Base-by-base conservation (phyloP, 2,113 vertebrate genomes). In the Silurus glanis region DNA sequence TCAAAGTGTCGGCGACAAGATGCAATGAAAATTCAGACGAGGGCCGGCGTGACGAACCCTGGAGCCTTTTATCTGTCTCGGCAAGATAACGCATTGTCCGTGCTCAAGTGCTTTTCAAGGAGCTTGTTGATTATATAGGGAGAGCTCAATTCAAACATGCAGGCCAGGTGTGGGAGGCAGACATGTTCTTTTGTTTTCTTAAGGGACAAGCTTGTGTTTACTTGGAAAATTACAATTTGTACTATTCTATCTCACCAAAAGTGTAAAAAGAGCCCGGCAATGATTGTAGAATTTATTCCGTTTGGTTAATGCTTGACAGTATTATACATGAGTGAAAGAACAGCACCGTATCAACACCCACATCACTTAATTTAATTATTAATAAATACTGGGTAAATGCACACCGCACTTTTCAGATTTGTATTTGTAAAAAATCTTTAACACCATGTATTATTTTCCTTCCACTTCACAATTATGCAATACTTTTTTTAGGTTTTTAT, bases 41-140 rank as follows among this genome's bases (percentile, higher is more conserved):
- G 80, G 71, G 58, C 64, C 58, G n/a, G 49, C 51, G 51, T 74
- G 49, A 66, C 64, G 51, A 66, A 81, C 28, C 49, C 47, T 64
- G 23, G n/a, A 79, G 51, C 82, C 86, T 89, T 90, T 90, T 90
- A 86, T 90, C 88, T 83, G 88, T 61, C 28, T 56, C 5, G 28
- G 75, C 64, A 86, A 91, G 87, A 87, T 84, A 88, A 85, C 67
- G 53, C 87, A 87, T 85, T 87, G 80, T 84, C 80, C 83, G 87
- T 87, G 64, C 87, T 88, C 85, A 72, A 89, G 87, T 58, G 88
- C 71, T 87, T 87, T 87, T 88, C 61, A 86, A 89, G 87, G 82
- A 82, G 87, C 76, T 82, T 87, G 87, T 88, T 88, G 85, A 88
- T 89, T 91, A 86, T 66, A 79, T 71, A 74, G 72, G 28, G 66